Percentiles rank a stretch among this genome's conserved stretches.
Conservation (phyloP, 2,797 vertebrate genomes). For the Neostethus bicornis region DNA sequence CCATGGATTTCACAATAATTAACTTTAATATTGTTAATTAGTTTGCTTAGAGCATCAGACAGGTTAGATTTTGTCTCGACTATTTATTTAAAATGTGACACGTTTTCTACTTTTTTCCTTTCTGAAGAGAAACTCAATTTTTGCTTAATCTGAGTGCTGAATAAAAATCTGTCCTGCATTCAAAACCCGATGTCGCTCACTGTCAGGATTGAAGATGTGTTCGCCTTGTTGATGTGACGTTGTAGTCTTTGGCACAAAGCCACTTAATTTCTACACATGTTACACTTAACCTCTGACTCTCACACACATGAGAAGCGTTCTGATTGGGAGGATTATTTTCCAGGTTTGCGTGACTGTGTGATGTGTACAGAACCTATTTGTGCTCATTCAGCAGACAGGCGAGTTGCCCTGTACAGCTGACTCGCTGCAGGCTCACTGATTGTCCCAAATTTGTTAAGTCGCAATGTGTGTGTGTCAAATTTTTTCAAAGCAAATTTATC, state of each 20-base stretch:
- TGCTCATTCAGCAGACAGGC: slow-evolving; percentile 18
- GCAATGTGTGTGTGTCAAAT: neutral
- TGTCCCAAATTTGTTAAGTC: neutral
- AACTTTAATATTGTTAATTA: neutral
- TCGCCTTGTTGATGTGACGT: slow-evolving; percentile 1
- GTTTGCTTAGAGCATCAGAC: neutral
- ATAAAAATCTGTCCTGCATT: neutral
- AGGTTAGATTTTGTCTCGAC: neutral
- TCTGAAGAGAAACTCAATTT: neutral
- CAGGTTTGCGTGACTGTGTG: slow-evolving; percentile 20
- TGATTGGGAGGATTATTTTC: neutral
- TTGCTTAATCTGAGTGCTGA: neutral
- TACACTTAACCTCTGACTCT: neutral
- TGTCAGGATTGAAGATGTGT: neutral
- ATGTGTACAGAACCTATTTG: slow-evolving; percentile 7
- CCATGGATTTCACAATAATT: neutral
- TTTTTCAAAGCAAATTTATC: neutral
- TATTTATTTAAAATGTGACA: neutral
- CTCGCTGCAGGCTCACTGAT: slow-evolving; percentile 9
- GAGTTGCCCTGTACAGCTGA: neutral
- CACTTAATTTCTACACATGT: neutral
- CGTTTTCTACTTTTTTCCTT: neutral
- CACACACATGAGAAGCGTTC: neutral
- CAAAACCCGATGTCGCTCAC: neutral
- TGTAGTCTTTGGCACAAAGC: neutral